phyloP scores from a whole-genome alignment of 2,888 invertebrate genomes.

The Polymixis flavicincta region DNA sequence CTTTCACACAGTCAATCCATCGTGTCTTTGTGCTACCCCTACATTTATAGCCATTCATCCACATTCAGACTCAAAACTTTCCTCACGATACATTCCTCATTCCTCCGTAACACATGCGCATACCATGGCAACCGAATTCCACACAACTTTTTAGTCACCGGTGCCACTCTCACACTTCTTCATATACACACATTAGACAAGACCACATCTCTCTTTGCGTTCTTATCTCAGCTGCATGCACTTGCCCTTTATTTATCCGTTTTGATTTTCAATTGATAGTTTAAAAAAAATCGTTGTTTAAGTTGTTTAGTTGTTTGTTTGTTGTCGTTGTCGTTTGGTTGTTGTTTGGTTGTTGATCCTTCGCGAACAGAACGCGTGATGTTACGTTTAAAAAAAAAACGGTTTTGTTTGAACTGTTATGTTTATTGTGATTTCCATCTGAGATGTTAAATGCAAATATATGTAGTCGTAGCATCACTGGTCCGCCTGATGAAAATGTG shows the following conservation, averaged over 20 bases:
- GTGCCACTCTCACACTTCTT: not conserved
- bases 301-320: too few relatives aligned
- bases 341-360: too few relatives aligned
- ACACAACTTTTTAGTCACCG: not conserved
- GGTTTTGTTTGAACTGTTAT: not conserved
- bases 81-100: not conserved
- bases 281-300: too few relatives aligned
- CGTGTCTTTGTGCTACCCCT: not conserved
- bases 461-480: not conserved
- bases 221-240: not conserved
- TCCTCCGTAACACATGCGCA: too few relatives aligned
- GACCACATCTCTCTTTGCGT: not conserved
- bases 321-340: too few relatives aligned
- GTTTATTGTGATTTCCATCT: not conserved
- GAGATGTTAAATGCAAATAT: not conserved
- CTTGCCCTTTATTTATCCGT: not conserved
- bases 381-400: not conserved
- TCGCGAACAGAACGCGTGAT: too few relatives aligned
- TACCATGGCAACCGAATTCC: not conserved
- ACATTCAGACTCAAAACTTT: not conserved
- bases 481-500: not conserved
- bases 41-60: not conserved
- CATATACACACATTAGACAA: too few relatives aligned
- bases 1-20: not conserved
- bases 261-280: not conserved